Base-by-base conservation (phyloP, 2,797 vertebrate species). In the Takifugu rubripes region DNA sequence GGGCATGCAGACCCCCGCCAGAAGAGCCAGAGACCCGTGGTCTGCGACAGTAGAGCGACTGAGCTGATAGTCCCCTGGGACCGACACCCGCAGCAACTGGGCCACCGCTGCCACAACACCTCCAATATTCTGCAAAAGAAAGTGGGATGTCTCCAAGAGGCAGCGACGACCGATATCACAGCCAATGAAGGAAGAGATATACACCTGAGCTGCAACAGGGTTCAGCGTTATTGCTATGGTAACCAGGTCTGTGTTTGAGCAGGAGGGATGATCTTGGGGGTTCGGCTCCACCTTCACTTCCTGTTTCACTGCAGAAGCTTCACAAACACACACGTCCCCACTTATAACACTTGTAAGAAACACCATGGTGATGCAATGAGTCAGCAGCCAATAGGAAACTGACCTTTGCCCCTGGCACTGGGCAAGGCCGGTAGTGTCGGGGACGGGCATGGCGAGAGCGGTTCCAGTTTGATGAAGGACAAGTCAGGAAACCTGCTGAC, bases 181-280 rank as follows among this genome's bases (percentile, higher is more conserved):
- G 27, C 5, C 3, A 5, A 21, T 2, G 17, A 17, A 56, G 5
- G 47, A 2, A 40, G 1, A 31, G 5, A 27, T 0, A 11, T 68
- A 90, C 89, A 99, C 97, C 94, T 98, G 94, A 51, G 95, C 93
- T 56, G 93, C 95, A 2, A 93, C 83, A 9, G 95, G 94, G 77
- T 94, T 94, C 70, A 99, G 84, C 5, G 94, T 97, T 72, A 99
- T 94, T 9, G 94, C 94, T 83, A 99, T 94, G 77, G 97, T 96
- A 57, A 98, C 95, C 70, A 95, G 86, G 61, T 94, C 94, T 16
- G 94, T 91, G 85, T 92, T 93, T 17, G 94, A 91, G 68, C 93
- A 96, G 33, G 95, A 93, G 31, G 91, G 87, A 17, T 88, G 90
- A 40, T 79, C 90, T 61, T 94, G 93, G 48, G 91, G 91, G 33